phyloP scores from a whole-genome alignment of 2,797 vertebrate genomes.

The Decapterus maruadsi region DNA sequence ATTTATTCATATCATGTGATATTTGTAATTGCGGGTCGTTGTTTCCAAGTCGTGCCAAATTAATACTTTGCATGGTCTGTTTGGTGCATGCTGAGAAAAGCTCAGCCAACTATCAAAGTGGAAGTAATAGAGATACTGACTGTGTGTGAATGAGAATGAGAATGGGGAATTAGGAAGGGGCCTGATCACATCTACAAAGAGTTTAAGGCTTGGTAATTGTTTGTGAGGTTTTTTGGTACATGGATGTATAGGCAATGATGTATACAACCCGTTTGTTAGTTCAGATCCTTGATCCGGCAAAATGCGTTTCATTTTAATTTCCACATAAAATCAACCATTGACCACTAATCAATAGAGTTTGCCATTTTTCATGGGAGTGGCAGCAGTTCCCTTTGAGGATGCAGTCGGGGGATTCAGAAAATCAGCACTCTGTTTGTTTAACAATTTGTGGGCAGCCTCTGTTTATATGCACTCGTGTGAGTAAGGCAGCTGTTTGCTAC shows the following conservation, averaged over 20 bases:
- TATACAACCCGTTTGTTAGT: slow-evolving; percentile 15
- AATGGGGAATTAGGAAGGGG: not conserved
- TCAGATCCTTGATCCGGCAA: slow-evolving; percentile 27
- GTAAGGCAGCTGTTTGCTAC: slow-evolving; percentile 59
- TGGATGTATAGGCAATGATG: slow-evolving; percentile 15
- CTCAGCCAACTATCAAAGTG: not conserved
- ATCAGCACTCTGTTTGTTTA: slow-evolving; percentile 63
- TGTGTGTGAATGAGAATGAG: not conserved
- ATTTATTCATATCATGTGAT: slow-evolving; percentile 7
- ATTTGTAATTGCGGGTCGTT: slow-evolving; percentile 20
- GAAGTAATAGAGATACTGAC: not conserved
- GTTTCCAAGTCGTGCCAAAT: not conserved
- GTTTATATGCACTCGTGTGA: slow-evolving; percentile 62
- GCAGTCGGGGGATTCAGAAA: slow-evolving; percentile 51
- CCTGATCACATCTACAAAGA: slow-evolving; percentile 5
- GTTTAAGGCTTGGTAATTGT: not conserved
- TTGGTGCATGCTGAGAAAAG: slow-evolving; percentile 16
- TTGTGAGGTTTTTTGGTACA: slow-evolving; percentile 17
- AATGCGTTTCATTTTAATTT: slow-evolving; percentile 48
- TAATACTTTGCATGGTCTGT: not conserved
- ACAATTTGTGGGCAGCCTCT: slow-evolving; percentile 59
- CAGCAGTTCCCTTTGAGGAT: slow-evolving; percentile 56
- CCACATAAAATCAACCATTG: slow-evolving; percentile 43
- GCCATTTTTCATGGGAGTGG: slow-evolving; percentile 51
- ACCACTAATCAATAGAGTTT: slow-evolving; percentile 61